phyloP scores from a whole-genome alignment of 2,113 vertebrate genomes.

The Ellobius talpinus region DNA sequence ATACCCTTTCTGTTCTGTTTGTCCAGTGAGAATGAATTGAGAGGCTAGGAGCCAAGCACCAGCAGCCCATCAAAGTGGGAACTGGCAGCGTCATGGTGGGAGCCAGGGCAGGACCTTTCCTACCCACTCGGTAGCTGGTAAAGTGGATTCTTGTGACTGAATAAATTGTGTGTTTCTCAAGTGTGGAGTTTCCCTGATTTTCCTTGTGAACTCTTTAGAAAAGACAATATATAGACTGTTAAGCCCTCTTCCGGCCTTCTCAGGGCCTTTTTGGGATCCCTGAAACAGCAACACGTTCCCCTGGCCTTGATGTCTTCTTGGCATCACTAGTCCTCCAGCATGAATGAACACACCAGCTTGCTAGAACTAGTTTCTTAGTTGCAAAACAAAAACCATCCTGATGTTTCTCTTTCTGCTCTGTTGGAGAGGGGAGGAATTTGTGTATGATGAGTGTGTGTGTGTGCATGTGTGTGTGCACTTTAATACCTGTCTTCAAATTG shows the following conservation, averaged over 20 bases:
- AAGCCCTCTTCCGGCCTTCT: not conserved
- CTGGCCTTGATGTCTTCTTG: slow-evolving; percentile 12
- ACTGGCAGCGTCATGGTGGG: not conserved
- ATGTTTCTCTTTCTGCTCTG: not conserved
- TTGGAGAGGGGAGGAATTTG: not conserved
- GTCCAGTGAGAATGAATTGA: not conserved
- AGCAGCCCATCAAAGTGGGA: not conserved
- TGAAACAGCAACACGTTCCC: not conserved
- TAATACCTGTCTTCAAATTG: not conserved
- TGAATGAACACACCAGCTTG: slow-evolving; percentile 53
- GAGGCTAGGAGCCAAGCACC: slow-evolving; percentile 45
- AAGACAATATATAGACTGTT: slow-evolving; percentile 60
- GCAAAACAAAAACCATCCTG: not conserved
- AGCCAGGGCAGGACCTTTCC: slow-evolving; percentile 21
- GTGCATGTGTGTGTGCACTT: not conserved
- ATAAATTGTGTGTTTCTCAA: slow-evolving; percentile 77
- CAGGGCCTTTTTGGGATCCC: slow-evolving; percentile 13
- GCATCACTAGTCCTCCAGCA: slow-evolving; percentile 45
- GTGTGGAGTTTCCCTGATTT: slow-evolving; percentile 63
- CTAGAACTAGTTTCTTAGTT: slow-evolving; percentile 29
- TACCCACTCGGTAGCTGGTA: not conserved
- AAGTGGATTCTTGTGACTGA: slow-evolving; percentile 69
- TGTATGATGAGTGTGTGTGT: not conserved
- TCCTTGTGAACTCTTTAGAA: slow-evolving; percentile 70
- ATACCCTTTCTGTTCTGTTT: slow-evolving; percentile 17